phyloP scores from a whole-genome alignment of 2,888 invertebrate species.

The Stratiomys singularior region DNA sequence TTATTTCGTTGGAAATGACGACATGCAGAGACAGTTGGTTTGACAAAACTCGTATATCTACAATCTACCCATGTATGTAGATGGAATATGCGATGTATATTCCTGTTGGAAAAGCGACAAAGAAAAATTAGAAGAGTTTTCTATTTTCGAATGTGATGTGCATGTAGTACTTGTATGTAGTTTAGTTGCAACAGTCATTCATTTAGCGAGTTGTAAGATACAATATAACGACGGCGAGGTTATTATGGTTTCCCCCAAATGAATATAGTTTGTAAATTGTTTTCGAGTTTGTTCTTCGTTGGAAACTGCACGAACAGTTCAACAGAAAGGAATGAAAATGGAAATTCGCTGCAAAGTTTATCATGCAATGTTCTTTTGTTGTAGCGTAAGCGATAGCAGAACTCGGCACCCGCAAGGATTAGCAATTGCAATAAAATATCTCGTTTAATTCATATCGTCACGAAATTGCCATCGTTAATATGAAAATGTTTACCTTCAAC shows the following conservation, averaged over 20 bases:
- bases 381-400: no score
- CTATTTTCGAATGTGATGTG: background rate
- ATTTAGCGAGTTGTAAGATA: background rate
- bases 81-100: background rate
- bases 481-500: no score
- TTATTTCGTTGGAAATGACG: conserved; percentile 17
- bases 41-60: background rate
- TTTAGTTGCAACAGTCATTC: conserved; percentile 1
- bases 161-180: no score
- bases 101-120: background rate
- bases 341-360: no score
- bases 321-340: background rate
- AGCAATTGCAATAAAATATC: no score
- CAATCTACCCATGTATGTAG: background rate
- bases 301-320: background rate
- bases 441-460: no score
- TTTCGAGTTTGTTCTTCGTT: background rate
- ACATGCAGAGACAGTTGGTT: conserved; percentile 8
- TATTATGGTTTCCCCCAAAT: background rate
- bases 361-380: no score
- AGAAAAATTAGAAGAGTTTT: conserved; percentile 1
- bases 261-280: background rate
- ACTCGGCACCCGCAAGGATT: no score
- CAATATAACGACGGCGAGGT: background rate
- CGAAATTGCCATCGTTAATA: no score